Percentiles rank a stretch among this genome's conserved stretches.
Evolutionary conservation across 2,113 vertebrate species (phyloP).

Genomic region (Hepsetus odoe): DNA sequence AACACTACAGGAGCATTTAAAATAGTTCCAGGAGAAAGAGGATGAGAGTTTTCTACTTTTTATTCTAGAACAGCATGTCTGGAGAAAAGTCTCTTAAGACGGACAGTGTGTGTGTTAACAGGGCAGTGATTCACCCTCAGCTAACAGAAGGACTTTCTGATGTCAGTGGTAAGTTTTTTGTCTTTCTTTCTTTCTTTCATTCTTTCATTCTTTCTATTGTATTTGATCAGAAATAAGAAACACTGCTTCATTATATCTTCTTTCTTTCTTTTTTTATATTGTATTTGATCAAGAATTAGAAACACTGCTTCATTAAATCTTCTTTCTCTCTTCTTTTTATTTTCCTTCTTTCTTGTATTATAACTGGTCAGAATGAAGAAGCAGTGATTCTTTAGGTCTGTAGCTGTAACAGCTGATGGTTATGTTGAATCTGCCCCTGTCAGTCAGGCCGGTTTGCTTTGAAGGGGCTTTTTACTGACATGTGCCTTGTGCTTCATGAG

Average conservation of each 20-base stretch:
- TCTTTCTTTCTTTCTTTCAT: background rate
- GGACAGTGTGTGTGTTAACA: constrained; percentile 10
- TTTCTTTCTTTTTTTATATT: background rate
- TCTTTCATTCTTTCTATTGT: background rate
- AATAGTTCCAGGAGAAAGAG: background rate
- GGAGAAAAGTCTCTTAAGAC: too few species aligned
- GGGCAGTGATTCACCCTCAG: background rate
- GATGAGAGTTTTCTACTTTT: background rate
- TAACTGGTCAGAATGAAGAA: background rate
- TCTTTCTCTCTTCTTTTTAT: background rate
- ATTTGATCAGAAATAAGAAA: background rate
- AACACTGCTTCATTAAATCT: too few species aligned
- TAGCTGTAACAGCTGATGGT: background rate
- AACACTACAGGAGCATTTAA: background rate
- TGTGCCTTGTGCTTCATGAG: background rate
- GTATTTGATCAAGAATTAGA: background rate
- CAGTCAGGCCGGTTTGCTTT: background rate
- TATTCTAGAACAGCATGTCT: background rate
- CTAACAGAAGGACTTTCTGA: constrained; percentile 1
- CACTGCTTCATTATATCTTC: too few species aligned
- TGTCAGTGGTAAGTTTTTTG: constrained; percentile 22
- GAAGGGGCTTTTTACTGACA: background rate
- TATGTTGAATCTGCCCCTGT: background rate
- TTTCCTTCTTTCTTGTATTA: background rate
- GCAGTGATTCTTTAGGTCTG: background rate